phyloP scores from a whole-genome alignment of 2,113 vertebrate species.

The Ictalurus punctatus region DNA sequence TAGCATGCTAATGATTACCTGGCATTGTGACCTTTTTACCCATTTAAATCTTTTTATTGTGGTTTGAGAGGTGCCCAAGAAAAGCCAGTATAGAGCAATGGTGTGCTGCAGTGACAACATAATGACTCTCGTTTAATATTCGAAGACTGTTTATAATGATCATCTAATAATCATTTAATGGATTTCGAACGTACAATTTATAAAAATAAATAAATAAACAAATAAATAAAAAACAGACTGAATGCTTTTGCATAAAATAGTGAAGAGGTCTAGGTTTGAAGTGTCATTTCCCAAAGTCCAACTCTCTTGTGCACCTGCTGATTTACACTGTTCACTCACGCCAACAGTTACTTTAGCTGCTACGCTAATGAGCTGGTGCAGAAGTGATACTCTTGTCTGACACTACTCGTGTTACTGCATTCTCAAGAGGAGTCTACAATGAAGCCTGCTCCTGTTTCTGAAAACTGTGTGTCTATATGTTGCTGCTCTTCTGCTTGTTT shows the following conservation, averaged over 20 bases:
- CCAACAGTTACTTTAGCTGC: conserved; percentile 9
- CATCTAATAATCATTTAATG: conserved; percentile 10
- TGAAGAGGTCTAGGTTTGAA: background rate
- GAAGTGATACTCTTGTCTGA: conserved; percentile 9
- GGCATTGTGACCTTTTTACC: background rate
- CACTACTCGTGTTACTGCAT: conserved; percentile 6
- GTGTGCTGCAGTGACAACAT: background rate
- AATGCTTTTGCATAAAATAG: background rate
- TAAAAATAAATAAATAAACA: background rate
- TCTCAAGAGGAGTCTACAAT: conserved; percentile 32
- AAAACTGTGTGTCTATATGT: conserved; percentile 49
- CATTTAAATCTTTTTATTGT: background rate
- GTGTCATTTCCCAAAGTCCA: background rate
- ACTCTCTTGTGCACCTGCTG: background rate
- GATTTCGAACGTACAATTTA: background rate
- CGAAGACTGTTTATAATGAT: conserved; percentile 8
- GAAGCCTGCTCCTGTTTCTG: conserved; percentile 34
- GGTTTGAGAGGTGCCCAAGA: background rate
- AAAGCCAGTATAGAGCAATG: background rate
- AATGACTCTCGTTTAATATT: conserved; percentile 6
- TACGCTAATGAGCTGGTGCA: conserved; percentile 8
- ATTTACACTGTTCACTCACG: conserved; percentile 4
- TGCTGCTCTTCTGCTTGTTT: conserved; percentile 13
- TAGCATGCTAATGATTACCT: background rate
- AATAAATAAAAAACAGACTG: background rate